Conservation (phyloP, 2,888 invertebrate species). For the Neocrepidodera transversa region DNA sequence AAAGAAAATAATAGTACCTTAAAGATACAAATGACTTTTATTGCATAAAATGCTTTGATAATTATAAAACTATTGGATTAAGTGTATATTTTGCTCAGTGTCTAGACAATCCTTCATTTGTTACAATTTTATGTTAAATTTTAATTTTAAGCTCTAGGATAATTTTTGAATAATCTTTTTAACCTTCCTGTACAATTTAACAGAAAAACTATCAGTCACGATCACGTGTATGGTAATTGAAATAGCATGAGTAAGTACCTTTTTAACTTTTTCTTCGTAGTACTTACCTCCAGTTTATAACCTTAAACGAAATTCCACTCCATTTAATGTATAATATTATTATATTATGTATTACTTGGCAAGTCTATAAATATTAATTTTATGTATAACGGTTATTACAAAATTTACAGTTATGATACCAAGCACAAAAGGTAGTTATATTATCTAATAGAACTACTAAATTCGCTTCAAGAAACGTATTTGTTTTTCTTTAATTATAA, state of each 20-base stretch:
- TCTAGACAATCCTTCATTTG: no score
- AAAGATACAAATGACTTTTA: no score
- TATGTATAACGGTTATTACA: conserved; percentile 17
- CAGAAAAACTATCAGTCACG: conserved; percentile 1
- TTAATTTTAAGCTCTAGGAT: no score
- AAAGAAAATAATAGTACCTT: no score
- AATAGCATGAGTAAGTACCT: conserved; percentile 8
- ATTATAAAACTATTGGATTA: no score
- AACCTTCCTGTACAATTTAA: neutral
- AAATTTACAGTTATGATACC: conserved; percentile 10
- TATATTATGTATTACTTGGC: conserved; percentile 7
- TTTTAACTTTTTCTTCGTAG: conserved; percentile 4
- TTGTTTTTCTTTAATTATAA: no score
- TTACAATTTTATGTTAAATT: no score
- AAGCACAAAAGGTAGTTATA: conserved; percentile 5
- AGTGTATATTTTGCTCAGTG: no score
- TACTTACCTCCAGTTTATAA: conserved; percentile 5
- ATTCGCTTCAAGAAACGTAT: no score
- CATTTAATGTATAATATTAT: conserved; percentile 10
- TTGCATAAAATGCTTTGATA: no score
- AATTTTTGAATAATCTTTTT: neutral
- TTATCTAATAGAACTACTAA: conserved; percentile 6
- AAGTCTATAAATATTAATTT: conserved; percentile 16
- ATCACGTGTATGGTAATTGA: conserved; percentile 8
- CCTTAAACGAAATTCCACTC: conserved; percentile 15